Conservation (phyloP, 2,888 invertebrate species). For the Synergus japonicus region DNA sequence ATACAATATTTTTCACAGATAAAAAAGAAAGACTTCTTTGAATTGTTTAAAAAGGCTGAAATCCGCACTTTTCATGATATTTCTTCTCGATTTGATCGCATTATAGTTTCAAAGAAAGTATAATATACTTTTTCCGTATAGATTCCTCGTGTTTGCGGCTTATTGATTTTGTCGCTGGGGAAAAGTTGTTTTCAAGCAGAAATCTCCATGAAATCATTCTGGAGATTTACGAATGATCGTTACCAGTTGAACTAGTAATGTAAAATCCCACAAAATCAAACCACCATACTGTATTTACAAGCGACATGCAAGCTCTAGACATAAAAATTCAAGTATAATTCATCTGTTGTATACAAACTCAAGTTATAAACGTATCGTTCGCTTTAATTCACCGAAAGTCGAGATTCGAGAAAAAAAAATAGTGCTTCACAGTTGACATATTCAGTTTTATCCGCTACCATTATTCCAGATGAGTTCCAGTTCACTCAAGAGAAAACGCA, state of each 20-base stretch:
- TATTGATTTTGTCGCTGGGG: constrained; percentile 44
- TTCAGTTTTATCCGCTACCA: not conserved
- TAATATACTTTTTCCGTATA: constrained; percentile 43
- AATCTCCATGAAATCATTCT: constrained; percentile 48
- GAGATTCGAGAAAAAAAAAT: constrained; percentile 6
- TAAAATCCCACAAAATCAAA: constrained; percentile 11
- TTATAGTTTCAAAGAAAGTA: not conserved
- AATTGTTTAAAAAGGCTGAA: constrained; percentile 20
- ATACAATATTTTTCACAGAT: too few relatives aligned
- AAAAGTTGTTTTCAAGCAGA: constrained; percentile 51
- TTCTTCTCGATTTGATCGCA: constrained; percentile 11
- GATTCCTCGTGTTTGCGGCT: constrained; percentile 39
- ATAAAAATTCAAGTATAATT: constrained; percentile 27
- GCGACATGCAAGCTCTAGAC: constrained; percentile 25
- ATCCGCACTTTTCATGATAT: not conserved
- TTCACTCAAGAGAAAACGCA: not conserved
- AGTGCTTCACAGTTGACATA: not conserved
- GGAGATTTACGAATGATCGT: constrained; percentile 52
- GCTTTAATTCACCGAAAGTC: constrained; percentile 21
- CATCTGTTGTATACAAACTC: not conserved
- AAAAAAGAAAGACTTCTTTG: not conserved
- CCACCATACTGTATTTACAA: constrained; percentile 5
- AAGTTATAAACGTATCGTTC: constrained; percentile 26
- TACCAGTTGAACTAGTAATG: constrained; percentile 3
- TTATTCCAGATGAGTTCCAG: constrained; percentile 10